Conservation (phyloP, 2,888 invertebrate genomes). For the Dolomedes plantarius region DNA sequence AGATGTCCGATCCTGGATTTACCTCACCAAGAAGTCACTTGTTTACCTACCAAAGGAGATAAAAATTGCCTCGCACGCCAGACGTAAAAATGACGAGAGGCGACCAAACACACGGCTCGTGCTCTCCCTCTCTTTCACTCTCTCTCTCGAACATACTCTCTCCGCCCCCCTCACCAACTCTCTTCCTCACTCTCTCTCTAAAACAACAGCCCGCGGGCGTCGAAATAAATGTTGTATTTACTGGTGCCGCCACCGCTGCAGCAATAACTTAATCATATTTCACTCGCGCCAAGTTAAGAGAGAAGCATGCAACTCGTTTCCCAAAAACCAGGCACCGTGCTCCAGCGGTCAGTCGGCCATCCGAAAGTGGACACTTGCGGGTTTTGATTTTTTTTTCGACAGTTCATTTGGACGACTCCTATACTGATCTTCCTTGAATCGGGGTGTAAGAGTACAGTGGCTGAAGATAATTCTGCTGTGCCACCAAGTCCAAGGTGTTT, state of each 20-base stretch:
- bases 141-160: not conserved
- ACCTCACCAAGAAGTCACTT: not conserved
- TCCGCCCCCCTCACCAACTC: not conserved
- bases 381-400: too few relatives aligned
- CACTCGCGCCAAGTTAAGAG: conserved; percentile 25
- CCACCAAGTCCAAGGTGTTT: too few relatives aligned
- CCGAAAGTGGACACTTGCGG: not conserved
- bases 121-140: conserved; percentile 17
- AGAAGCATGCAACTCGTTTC: not conserved
- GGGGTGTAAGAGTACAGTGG: too few relatives aligned
- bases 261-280: conserved; percentile 71
- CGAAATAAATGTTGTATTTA: conserved; percentile 71
- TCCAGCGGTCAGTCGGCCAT: not conserved
- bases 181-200: conserved; percentile 44
- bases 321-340: not conserved
- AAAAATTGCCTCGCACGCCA: not conserved
- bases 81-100: conserved; percentile 52
- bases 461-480: too few relatives aligned
- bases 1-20: not conserved
- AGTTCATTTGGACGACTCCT: too few relatives aligned
- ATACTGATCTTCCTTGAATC: too few relatives aligned
- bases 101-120: conserved; percentile 49
- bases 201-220: conserved; percentile 68
- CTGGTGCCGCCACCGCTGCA: conserved; percentile 54
- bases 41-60: conserved; percentile 41